Evolutionary conservation across 1,140 invertebrate genomes (phyloP), one percentile per base, ranked within the genome.

Genomic region (Drosophila sp.): DNA sequence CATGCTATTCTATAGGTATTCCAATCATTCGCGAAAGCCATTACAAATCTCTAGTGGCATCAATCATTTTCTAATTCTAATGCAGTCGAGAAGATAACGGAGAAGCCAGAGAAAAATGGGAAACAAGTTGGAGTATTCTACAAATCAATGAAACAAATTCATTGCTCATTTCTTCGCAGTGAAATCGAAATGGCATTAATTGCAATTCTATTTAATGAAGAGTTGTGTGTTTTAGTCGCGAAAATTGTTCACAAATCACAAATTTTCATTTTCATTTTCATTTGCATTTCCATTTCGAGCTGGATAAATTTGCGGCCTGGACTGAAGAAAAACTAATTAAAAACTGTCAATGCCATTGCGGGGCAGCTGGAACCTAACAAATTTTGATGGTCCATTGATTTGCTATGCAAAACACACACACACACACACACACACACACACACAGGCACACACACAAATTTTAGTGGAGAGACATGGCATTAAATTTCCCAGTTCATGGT

Each of bases 371-470:
- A 70, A 68, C 44, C 66, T 64, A 66, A 65, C 80, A 72, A 79
- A 64, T 79, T 79, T 75, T 79, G 64, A 79, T 71, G 64, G 30
- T 33, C 71, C 77, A 83, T 82, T 83, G 80, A 83, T 79, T 79
- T 71, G 61, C 40, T 63, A 75, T 72, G 71, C 65, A 75, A 64
- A 75, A 63, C 64, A 78, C 57, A 63, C 29, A 25, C 38, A 27
- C 35, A 6, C 58, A 25, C 25, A 33, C 32, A 58, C 23, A 65
- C 10, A 1, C 1, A 23, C 8, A 4, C 3, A 35, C 50, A 3
- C 4, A 62, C 64, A 77, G 47, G 56, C 30, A 27, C 33, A 23
- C 27, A 4, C 56, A 27, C n/a, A 41, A 27, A 10, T 50, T 27
- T 2, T 27, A 50, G 44, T 50, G 23, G 44, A 27, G 23, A 50